Evolutionary conservation across 1,140 invertebrate species (phyloP).

Genomic region (Neotoxoptera formosana): DNA sequence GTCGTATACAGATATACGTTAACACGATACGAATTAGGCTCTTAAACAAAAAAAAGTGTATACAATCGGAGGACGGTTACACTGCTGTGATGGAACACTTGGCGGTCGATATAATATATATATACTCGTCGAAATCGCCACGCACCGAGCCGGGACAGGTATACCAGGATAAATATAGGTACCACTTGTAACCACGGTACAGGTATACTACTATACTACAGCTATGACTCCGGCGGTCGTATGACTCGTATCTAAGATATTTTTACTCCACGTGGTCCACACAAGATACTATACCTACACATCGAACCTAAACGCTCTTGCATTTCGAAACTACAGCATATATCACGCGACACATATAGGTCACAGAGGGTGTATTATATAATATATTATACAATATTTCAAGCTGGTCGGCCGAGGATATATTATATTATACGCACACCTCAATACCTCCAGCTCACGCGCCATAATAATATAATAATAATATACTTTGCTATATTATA

Average conservation of each 20-base stretch:
- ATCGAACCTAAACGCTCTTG: background rate
- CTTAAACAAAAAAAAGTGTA: background rate
- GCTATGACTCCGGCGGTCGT: too few relatives aligned
- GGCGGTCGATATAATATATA: too few relatives aligned
- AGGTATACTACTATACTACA: too few relatives aligned
- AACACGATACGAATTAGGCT: background rate
- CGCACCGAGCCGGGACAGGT: background rate
- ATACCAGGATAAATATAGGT: background rate
- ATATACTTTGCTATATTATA: background rate
- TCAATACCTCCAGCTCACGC: too few relatives aligned
- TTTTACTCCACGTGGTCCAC: background rate
- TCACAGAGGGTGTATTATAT: too few relatives aligned
- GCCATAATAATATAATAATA: background rate
- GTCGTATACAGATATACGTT: background rate
- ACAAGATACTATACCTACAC: too few relatives aligned
- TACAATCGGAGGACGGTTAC: too few relatives aligned
- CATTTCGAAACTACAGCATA: background rate
- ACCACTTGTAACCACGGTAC: too few relatives aligned
- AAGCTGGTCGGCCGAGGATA: background rate
- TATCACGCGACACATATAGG: too few relatives aligned
- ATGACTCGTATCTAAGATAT: too few relatives aligned
- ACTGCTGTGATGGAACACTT: background rate
- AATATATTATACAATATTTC: too few relatives aligned
- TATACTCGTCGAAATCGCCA: background rate
- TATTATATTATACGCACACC: too few relatives aligned